Percentiles rank a stretch among this genome's conserved stretches.
These are phyloP conservation scores for Melanotaenia pygmaea DNA, from an alignment of 2,797 vertebrate genomes.

Conservation along the genomic window DNA sequence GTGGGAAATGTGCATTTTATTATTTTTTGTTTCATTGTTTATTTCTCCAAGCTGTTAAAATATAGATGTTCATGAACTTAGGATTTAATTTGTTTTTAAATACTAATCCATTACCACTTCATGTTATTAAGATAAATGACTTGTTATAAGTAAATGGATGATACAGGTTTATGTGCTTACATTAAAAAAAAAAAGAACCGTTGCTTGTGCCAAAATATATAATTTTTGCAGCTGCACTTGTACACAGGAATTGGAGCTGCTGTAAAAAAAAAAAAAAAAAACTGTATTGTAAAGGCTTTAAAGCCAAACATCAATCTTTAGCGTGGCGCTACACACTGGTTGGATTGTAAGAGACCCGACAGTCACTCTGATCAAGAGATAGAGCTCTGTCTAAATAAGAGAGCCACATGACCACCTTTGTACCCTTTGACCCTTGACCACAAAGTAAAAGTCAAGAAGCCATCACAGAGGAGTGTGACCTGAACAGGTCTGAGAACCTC, in stretches of 20 bases:
- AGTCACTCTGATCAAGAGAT: constrained; percentile 38
- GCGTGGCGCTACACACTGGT: constrained; percentile 39
- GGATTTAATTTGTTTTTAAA: constrained; percentile 75
- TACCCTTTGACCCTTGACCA: constrained; percentile 56
- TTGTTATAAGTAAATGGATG: constrained; percentile 55
- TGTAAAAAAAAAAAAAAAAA: constrained; percentile 57
- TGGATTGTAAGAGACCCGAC: constrained; percentile 37
- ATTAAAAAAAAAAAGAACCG: constrained; percentile 45
- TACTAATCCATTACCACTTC: constrained; percentile 67
- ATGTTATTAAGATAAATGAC: constrained; percentile 47
- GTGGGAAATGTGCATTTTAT: constrained; percentile 76
- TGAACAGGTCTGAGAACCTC: constrained; percentile 66
- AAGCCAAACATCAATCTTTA: constrained; percentile 42
- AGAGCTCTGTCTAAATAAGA: constrained; percentile 53
- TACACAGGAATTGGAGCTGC: constrained; percentile 59
- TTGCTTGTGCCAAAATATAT: constrained; percentile 83
- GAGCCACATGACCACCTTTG: constrained; percentile 76
- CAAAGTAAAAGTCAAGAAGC: constrained; percentile 69
- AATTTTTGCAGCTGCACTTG: constrained; percentile 67
- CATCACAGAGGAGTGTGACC: constrained; percentile 65
- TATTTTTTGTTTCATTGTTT: constrained; percentile 49
- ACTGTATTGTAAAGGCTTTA: constrained; percentile 10
- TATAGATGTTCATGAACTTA: constrained; percentile 63
- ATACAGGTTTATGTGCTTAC: constrained; percentile 58
- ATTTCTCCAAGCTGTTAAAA: constrained; percentile 58